phyloP scores from a whole-genome alignment of 2,797 vertebrate species.

The Babyrousa celebensis region DNA sequence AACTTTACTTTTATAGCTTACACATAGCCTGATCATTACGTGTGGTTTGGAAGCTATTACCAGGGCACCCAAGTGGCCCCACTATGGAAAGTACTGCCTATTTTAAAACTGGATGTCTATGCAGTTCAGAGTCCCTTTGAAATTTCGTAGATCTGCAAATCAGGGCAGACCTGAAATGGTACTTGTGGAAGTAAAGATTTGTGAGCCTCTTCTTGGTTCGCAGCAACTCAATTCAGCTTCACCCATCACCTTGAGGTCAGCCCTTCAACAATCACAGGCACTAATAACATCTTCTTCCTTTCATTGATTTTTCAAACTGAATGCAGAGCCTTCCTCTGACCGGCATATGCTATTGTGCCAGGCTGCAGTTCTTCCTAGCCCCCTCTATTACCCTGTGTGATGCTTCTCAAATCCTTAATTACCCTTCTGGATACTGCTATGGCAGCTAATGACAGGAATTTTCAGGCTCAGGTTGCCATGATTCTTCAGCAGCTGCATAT shows the following conservation, averaged over 20 bases:
- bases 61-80: background rate
- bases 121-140: constrained; percentile 44
- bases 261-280: constrained; percentile 47
- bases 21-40: background rate
- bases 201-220: constrained; percentile 48
- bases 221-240: constrained; percentile 51
- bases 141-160: constrained; percentile 64
- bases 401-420: constrained; percentile 71
- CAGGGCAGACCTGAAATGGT: background rate
- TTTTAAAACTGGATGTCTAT: constrained; percentile 60
- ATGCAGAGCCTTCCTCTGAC: constrained; percentile 58
- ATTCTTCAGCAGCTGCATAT: background rate
- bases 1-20: background rate
- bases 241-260: constrained; percentile 68
- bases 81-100: background rate
- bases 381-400: constrained; percentile 66
- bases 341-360: constrained; percentile 68
- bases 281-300: constrained; percentile 74
- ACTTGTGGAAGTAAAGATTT: constrained; percentile 63
- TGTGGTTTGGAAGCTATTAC: background rate
- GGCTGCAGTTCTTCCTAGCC: constrained; percentile 38
- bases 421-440: constrained; percentile 26
- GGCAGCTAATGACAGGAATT: constrained; percentile 64
- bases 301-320: constrained; percentile 80
- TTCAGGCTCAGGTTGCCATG: background rate